phyloP scores from a whole-genome alignment of 2,888 invertebrate genomes.

The Incurvaria masculella region DNA sequence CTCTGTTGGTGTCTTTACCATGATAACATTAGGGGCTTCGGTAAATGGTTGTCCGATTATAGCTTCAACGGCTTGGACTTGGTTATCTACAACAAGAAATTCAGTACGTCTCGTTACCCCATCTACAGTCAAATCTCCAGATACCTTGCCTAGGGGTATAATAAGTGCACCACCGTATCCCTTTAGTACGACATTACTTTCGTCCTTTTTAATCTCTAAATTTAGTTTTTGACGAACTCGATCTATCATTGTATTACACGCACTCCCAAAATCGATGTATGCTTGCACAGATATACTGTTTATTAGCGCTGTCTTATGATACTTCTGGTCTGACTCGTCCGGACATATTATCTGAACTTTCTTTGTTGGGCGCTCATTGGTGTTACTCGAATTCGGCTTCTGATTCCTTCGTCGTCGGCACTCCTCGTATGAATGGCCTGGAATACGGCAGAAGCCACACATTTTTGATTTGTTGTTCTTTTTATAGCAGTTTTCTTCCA shows the following conservation, averaged over 20 bases:
- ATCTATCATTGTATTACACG: no score
- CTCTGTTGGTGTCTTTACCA: slow-evolving; percentile 12
- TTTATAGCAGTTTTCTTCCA: slow-evolving; percentile 6
- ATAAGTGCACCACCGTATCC: slow-evolving; percentile 11
- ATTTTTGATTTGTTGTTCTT: slow-evolving; percentile 4
- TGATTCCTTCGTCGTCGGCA: slow-evolving; percentile 1
- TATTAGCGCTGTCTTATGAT: slow-evolving; percentile 9
- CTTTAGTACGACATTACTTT: slow-evolving; percentile 10
- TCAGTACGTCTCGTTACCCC: slow-evolving; percentile 7
- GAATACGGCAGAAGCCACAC: slow-evolving; percentile 7
- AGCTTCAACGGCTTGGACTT: slow-evolving; percentile 8
- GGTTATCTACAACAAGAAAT: slow-evolving; percentile 10
- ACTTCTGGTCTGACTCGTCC: slow-evolving; percentile 4
- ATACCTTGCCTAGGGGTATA: slow-evolving; percentile 4
- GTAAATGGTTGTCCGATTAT: slow-evolving; percentile 10
- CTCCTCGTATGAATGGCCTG: slow-evolving; percentile 7
- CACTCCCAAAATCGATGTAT: slow-evolving; percentile 13
- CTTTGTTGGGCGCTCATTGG: no score
- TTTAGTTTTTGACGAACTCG: no score
- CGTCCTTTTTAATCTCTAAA: no score
- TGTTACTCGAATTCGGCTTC: no score
- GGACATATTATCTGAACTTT: not conserved
- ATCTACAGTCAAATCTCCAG: slow-evolving; percentile 8
- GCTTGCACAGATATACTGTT: slow-evolving; percentile 6
- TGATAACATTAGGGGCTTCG: slow-evolving; percentile 8